Conservation (phyloP, 92 coral and sea anemone species). For the Hydrozoanthus gracilis region DNA sequence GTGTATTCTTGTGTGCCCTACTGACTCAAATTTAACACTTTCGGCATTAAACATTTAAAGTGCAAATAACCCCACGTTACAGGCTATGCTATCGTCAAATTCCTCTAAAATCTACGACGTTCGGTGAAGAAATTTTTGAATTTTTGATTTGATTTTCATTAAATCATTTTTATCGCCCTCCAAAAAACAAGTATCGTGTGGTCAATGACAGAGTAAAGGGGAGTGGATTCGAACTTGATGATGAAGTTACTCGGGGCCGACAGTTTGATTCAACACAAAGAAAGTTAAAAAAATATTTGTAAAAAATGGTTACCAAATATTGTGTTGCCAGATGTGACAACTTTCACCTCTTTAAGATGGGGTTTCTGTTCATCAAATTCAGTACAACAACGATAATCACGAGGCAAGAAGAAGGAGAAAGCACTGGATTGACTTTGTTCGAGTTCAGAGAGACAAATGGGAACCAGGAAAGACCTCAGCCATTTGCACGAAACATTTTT, state of each 20-base stretch:
- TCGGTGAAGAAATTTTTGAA: too few species aligned
- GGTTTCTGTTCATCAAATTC: conserved; percentile 5
- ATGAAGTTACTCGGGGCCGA: conserved; percentile 3
- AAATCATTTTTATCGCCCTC: too few species aligned
- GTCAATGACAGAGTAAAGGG: conserved; percentile 4
- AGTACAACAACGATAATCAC: background rate
- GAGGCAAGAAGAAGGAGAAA: conserved; percentile 22
- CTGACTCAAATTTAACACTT: too few species aligned
- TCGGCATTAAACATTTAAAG: too few species aligned
- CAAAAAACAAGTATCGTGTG: background rate
- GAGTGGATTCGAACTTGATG: background rate
- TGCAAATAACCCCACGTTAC: too few species aligned
- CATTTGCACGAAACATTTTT: background rate
- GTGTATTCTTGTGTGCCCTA: too few species aligned
- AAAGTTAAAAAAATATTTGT: background rate
- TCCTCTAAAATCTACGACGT: too few species aligned
- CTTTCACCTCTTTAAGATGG: background rate
- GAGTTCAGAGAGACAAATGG: background rate
- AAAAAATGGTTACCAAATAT: conserved; percentile 12
- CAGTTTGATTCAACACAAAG: background rate
- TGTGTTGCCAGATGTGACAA: conserved; percentile 24
- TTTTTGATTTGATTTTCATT: too few species aligned
- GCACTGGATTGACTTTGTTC: conserved; percentile 7
- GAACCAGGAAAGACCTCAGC: background rate
- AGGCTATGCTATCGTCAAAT: too few species aligned